These are phyloP conservation scores for Neomonachus schauinslandi DNA, from an alignment of 2,113 vertebrate genomes.

Conservation along the genomic window DNA sequence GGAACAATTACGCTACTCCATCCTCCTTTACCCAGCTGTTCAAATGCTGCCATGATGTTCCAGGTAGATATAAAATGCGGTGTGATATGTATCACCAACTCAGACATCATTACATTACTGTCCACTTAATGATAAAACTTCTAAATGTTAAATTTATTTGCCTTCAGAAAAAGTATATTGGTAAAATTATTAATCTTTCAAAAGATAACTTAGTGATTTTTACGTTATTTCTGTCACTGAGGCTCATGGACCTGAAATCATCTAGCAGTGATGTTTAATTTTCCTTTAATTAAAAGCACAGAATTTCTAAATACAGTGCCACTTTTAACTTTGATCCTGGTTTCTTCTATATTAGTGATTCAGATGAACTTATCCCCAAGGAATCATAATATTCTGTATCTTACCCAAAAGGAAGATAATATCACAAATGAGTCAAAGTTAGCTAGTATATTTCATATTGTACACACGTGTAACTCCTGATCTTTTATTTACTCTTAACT, in stretches of 20 bases:
- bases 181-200: neutral
- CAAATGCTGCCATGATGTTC: neutral
- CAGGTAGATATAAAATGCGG: neutral
- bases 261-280: neutral
- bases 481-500: neutral
- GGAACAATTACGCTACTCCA: neutral
- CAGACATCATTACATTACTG: neutral
- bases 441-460: neutral
- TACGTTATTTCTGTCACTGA: neutral
- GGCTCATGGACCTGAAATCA: neutral
- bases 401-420: neutral
- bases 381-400: neutral
- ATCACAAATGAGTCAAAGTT: neutral
- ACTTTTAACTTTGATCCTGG: neutral
- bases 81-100: neutral
- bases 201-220: neutral
- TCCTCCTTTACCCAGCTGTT: neutral
- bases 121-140: neutral
- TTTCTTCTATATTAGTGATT: neutral
- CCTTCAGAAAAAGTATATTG: neutral
- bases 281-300: neutral
- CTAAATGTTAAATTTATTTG: neutral
- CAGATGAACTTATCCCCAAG: neutral
- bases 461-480: too few species aligned
- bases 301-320: neutral